A percentile compares a stretch with the other conserved stretches of the same genome.
Conservation (phyloP, 2,888 invertebrate species). For the Calameuta pallipes region DNA sequence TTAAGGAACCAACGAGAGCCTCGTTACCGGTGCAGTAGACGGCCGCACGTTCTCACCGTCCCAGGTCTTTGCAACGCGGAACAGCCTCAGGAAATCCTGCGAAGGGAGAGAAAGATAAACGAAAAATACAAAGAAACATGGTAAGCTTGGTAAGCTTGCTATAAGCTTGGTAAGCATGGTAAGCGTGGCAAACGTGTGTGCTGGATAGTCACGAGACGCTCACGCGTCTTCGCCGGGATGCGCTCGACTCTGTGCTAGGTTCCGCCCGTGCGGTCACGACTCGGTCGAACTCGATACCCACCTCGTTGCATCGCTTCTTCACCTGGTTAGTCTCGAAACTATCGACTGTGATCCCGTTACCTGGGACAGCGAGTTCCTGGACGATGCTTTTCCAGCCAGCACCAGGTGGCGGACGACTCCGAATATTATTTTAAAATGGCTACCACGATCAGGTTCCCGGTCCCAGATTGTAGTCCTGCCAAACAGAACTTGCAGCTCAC, state of each 20-base stretch:
- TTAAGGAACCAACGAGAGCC: neutral
- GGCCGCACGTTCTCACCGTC: neutral
- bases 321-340: neutral
- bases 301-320: slow-evolving; percentile 1
- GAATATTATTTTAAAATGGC: slow-evolving; percentile 22
- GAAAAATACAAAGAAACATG: neutral
- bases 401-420: slow-evolving; percentile 20
- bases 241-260: neutral
- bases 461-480: neutral
- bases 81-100: slow-evolving; percentile 6
- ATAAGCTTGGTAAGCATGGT: neutral
- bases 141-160: neutral
- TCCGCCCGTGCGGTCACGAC: slow-evolving; percentile 21
- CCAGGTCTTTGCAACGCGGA: neutral
- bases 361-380: neutral
- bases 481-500: neutral
- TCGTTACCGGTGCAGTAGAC: neutral
- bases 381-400: slow-evolving; percentile 7
- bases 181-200: slow-evolving; percentile 1
- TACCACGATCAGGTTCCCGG: slow-evolving; percentile 20
- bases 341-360: neutral
- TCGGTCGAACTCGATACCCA: slow-evolving; percentile 21
- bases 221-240: slow-evolving; percentile 2
- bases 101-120: neutral
- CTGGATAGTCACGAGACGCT: neutral